These are phyloP conservation scores for Centroberyx gerrardi DNA, from an alignment of 2,797 vertebrate genomes.

Conservation along the genomic window DNA sequence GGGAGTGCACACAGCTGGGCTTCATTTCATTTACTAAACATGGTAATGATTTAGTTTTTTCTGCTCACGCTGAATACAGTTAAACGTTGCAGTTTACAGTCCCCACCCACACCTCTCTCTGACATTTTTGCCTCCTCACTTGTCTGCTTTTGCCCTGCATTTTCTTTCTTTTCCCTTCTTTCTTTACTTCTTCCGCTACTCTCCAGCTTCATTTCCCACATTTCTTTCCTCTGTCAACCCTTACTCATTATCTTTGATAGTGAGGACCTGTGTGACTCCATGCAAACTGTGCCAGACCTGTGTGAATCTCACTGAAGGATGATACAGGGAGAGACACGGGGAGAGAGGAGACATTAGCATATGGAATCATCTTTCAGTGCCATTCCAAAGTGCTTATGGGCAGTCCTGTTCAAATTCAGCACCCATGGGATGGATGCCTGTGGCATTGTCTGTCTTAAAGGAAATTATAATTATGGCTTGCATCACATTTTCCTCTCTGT, in stretches of 20 bases:
- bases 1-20: constrained; percentile 35
- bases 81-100: not conserved
- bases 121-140: no score
- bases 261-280: not conserved
- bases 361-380: constrained; percentile 28
- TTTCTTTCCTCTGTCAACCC: not conserved
- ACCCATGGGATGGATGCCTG: constrained; percentile 27
- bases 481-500: constrained; percentile 33
- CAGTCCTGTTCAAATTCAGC: constrained; percentile 16
- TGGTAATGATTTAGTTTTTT: constrained; percentile 1
- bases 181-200: not conserved
- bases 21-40: not conserved
- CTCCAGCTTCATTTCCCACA: no score
- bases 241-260: not conserved
- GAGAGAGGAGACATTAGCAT: not conserved
- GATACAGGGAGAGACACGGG: not conserved
- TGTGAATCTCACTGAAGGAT: not conserved
- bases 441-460: constrained; percentile 24
- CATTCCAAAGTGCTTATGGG: constrained; percentile 10
- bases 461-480: constrained; percentile 33
- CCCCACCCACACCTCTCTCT: not conserved
- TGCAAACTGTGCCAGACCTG: no score
- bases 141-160: not conserved
- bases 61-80: not conserved
- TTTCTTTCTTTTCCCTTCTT: not conserved